Percentiles rank a stretch among this genome's conserved stretches.
phyloP scores from a whole-genome alignment of 2,888 invertebrate genomes.

The Scrobipalpa costella region DNA sequence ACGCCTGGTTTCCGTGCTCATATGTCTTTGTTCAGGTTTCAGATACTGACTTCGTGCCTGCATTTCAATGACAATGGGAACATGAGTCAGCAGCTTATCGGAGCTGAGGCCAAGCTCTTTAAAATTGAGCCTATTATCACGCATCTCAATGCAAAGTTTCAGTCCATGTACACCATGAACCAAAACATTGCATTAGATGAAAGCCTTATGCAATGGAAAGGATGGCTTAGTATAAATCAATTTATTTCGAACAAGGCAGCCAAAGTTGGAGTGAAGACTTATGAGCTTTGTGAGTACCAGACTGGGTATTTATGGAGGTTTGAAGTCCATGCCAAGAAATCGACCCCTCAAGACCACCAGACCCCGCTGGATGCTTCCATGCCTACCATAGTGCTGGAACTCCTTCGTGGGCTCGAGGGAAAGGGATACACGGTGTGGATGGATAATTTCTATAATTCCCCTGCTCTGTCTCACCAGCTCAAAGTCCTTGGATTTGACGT shows the following conservation, averaged over 20 bases:
- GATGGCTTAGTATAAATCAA: too few relatives aligned
- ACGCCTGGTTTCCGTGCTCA: constrained; percentile 33
- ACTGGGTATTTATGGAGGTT: constrained; percentile 40
- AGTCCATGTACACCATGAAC: constrained; percentile 4
- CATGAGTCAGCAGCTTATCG: neutral
- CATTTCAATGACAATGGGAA: constrained; percentile 30
- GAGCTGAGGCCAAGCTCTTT: constrained; percentile 29
- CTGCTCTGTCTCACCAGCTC: constrained; percentile 33
- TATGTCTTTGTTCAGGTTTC: constrained; percentile 32
- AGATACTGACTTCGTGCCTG: constrained; percentile 29
- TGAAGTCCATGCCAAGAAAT: constrained; percentile 28
- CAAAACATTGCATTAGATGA: constrained; percentile 30
- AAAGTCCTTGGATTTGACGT: constrained; percentile 36
- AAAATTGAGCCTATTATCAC: constrained; percentile 29
- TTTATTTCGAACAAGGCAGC: constrained; percentile 38
- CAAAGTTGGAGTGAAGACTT: constrained; percentile 35
- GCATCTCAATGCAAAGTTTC: constrained; percentile 27
- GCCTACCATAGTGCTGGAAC: constrained; percentile 29
- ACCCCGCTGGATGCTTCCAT: neutral
- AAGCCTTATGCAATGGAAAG: constrained; percentile 38
- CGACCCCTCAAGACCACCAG: neutral
- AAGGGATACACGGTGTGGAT: constrained; percentile 37
- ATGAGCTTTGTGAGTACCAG: constrained; percentile 39
- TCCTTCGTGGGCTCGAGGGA: constrained; percentile 31
- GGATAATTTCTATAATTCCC: constrained; percentile 40